Evolutionary conservation across 2,888 invertebrate species (phyloP), one percentile per base, ranked within the genome.

Genomic region (Carabus problematicus): DNA sequence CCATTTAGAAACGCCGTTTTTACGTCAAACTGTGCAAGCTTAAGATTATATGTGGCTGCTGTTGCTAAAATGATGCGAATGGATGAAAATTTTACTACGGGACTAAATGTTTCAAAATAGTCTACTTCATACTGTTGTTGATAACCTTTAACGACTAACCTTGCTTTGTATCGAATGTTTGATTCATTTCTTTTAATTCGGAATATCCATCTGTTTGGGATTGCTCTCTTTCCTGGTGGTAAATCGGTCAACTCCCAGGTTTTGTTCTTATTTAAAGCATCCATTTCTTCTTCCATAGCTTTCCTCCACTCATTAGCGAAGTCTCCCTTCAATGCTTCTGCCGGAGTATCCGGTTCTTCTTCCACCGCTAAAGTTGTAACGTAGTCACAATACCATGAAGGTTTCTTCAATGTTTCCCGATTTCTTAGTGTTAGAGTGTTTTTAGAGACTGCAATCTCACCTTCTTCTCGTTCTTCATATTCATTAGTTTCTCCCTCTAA

Each of bases 61-160:
- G n/a, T n/a, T n/a, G 72, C 60, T 14, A 73, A 59, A 19, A 76
- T 56, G 9, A 73, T 39, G 55, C 75, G 52, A 40, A 76, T 71
- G 8, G 74, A 71, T 49, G 71, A 68, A 62, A 73, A 69, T 47
- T 71, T 41, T 7, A 72, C 72, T 39, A 75, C 74, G 11, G 75
- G 75, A 11, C 74, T 69, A 70, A 71, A 75, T 8, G 75, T 74
- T 62, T 77, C 74, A 18, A 66, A 47, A 68, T 74, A 76, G 67
- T 76, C 75, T 41, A 72, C 54, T 29, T 72, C 73, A 69, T 47
- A 59, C 67, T 76, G 76, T 9, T n/a, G n/a, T n/a, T 67, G 71
- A 72, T 70, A 75, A 16, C 75, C 75, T 66, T 72, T 71, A 42
- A 74, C 75, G 8, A 75, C 75, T 9, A 76, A 70, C n/a, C 76